Percentiles rank a stretch among this genome's conserved stretches.
These are phyloP conservation scores for Cygnus atratus DNA, from an alignment of 2,113 vertebrate genomes.

Conservation along the genomic window DNA sequence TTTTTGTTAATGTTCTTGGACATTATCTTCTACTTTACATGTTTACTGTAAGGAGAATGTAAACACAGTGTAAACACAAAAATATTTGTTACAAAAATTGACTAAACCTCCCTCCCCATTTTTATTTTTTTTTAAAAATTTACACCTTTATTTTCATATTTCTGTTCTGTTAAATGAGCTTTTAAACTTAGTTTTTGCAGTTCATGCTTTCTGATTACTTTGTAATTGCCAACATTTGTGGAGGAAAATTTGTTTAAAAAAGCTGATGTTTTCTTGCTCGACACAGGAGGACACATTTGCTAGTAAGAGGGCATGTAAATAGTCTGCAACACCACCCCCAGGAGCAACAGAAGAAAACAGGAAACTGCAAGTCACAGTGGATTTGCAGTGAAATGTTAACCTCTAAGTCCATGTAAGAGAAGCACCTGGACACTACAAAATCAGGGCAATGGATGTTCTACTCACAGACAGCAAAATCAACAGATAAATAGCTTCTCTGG, in stretches of 20 bases:
- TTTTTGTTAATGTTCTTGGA: background rate
- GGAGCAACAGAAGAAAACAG: background rate
- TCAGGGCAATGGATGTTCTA: background rate
- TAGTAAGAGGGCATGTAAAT: background rate
- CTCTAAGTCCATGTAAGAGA: accelerated
- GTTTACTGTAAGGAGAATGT: background rate
- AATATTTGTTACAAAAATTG: background rate
- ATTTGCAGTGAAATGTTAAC: background rate
- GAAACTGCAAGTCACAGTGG: background rate
- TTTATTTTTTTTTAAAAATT: background rate
- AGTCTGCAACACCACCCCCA: background rate
- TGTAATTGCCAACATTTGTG: background rate
- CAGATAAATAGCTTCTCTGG: background rate
- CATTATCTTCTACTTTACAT: background rate
- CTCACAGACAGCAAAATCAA: background rate
- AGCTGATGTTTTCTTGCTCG: background rate
- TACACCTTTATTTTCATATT: background rate
- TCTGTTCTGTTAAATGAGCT: background rate
- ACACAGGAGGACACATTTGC: background rate
- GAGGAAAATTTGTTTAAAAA: background rate
- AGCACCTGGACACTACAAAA: background rate
- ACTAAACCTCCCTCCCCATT: background rate
- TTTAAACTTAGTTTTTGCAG: background rate
- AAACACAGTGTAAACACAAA: background rate
- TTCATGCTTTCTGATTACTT: background rate